Evolutionary conservation across 2,797 vertebrate genomes (phyloP), one percentile per base, ranked within the genome.

Genomic region (Centroberyx gerrardi): DNA sequence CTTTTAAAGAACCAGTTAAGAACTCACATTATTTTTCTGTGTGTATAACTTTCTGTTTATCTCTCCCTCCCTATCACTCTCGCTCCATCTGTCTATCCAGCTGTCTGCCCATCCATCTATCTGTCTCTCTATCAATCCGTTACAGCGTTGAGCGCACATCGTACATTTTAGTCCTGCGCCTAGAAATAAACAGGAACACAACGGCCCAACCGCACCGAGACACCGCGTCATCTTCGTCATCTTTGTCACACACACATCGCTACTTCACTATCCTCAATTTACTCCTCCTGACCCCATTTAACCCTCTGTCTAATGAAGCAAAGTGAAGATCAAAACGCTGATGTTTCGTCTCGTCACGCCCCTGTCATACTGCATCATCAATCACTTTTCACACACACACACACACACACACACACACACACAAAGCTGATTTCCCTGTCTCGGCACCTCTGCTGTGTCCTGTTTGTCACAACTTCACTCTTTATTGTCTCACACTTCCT

Each of bases 311-410:
- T 71, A 75, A 72, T 75, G 85, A 61, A 22, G 64, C 63, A 9
- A 17, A 53, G 60, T 59, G 42, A 64, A 70, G 36, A 62, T 67
- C 28, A 60, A 72, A 80, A 49, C 22, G 38, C 56, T n/a, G 66
- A 66, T 53, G 62, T 38, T 82, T 29, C 68, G 55, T 54, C 65
- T 36, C 2, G 0, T 65, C 65, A 55, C 64, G 58, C 10, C 1
- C 18, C 51, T 5, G 7, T n/a, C 55, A 2, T 3, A 14, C 12
- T 12, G 0, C 15, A 33, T 68, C 74, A 78, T 80, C 52, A 69
- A 72, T 85, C 71, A 69, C 48, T n/a, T 7, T 15, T 61, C 40
- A 52, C 29, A 2, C 55, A 36, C 58, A 40, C 9, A 22, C n/a
- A 18, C 2, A 22, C 52, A 44, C 13, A 54, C 18, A 54, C 48